Conservation (phyloP, 1,140 invertebrate species). For the Nasonia longicornis region DNA sequence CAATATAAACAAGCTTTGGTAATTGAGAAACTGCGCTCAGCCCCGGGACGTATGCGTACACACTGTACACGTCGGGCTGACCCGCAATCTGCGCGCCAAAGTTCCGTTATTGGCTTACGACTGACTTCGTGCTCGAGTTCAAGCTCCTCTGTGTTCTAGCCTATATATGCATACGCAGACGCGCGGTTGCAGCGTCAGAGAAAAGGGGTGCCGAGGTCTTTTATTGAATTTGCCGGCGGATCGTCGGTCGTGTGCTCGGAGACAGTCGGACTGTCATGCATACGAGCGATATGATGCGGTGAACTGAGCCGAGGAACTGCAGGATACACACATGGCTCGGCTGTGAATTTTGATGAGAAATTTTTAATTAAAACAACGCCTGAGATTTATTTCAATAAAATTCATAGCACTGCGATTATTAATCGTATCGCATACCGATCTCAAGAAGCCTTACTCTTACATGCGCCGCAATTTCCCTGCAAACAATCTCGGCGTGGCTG, state of each 20-base stretch:
- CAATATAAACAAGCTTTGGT: constrained; percentile 24
- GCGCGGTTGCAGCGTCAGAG: not conserved
- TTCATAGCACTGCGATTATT: not conserved
- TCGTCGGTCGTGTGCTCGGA: not conserved
- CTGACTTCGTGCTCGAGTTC: not conserved
- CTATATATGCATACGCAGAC: not conserved
- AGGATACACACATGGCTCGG: too few species aligned
- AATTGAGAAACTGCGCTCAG: constrained; percentile 30
- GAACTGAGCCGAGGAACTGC: too few species aligned
- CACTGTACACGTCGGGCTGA: not conserved
- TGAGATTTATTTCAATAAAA: too few species aligned
- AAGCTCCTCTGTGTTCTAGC: not conserved
- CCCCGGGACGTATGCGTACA: not conserved
- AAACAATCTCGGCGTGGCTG: not conserved
- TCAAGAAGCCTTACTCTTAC: not conserved
- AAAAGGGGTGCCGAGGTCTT: not conserved
- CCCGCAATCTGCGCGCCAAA: constrained; percentile 22
- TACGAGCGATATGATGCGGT: not conserved
- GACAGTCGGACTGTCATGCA: not conserved
- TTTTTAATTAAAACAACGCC: too few species aligned
- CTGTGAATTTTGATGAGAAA: too few species aligned
- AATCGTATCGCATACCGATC: not conserved
- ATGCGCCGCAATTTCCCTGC: not conserved
- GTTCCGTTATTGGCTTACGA: constrained; percentile 37
- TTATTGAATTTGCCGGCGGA: constrained; percentile 32